Percentiles rank a stretch among this genome's conserved stretches.
Conservation (phyloP, 2,797 vertebrate species). For the Cryptoprocta ferox region DNA sequence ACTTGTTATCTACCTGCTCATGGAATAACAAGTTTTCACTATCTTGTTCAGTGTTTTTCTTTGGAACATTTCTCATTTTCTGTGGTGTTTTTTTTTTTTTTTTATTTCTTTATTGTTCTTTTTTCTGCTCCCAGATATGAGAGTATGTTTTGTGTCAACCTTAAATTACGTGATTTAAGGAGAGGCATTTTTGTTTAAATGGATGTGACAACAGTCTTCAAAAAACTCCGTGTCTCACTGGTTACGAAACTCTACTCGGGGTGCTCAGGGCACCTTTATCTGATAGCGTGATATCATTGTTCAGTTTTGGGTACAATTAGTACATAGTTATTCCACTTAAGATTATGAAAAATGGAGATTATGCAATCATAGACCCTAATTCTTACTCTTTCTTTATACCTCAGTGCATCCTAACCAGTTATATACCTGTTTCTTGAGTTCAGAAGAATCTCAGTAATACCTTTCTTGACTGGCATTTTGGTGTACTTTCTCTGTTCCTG, state of each 20-base stretch:
- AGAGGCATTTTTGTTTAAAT: neutral
- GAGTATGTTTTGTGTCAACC: conserved; percentile 50
- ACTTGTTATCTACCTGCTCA: neutral
- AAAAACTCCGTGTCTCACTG: conserved; percentile 31
- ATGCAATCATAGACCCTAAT: neutral
- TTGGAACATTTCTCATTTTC: conserved; percentile 33
- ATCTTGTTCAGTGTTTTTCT: conserved; percentile 48
- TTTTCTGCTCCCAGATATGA: neutral
- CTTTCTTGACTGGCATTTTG: conserved; percentile 44
- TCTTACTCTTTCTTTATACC: conserved; percentile 53
- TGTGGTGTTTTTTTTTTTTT: neutral
- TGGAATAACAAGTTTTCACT: conserved; percentile 4
- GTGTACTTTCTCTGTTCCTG: conserved; percentile 70
- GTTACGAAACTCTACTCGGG: neutral
- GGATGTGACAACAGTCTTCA: neutral
- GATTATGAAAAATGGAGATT: conserved; percentile 28
- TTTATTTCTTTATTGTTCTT: neutral
- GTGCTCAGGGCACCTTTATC: neutral
- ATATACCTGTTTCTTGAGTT: conserved; percentile 55
- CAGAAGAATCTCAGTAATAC: conserved; percentile 39
- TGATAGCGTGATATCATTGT: neutral
- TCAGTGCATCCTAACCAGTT: conserved; percentile 33
- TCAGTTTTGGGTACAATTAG: conserved; percentile 49
- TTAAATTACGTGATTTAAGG: conserved; percentile 46
- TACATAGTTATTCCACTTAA: neutral